These are phyloP conservation scores for Hemicrepidius hirtus DNA, from an alignment of 2,888 invertebrate genomes.

Conservation along the genomic window DNA sequence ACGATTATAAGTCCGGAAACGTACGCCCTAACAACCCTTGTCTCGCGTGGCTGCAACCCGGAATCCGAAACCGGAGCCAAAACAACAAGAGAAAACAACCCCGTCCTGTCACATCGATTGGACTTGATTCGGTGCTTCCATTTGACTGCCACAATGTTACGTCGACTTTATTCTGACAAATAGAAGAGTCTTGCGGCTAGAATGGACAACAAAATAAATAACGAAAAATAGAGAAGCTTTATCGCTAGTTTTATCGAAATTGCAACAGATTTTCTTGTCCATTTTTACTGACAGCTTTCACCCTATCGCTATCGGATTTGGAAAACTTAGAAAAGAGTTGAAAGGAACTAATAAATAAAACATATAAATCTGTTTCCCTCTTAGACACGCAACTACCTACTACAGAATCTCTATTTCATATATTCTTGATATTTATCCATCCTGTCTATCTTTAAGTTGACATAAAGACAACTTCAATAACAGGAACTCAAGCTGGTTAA, in stretches of 20 bases:
- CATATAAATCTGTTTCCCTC: too few relatives aligned
- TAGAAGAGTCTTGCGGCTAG: slow-evolving; percentile 1
- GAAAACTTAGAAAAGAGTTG: not conserved
- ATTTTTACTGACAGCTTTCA: not conserved
- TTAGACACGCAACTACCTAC: too few relatives aligned
- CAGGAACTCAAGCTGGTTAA: slow-evolving; percentile 25
- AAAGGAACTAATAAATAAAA: too few relatives aligned
- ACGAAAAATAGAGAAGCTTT: slow-evolving; percentile 7
- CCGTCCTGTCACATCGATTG: slow-evolving; percentile 45
- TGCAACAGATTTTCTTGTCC: not conserved
- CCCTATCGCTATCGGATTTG: not conserved
- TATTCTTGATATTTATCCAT: not conserved
- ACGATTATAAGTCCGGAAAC: slow-evolving; percentile 47
- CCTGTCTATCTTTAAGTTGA: not conserved
- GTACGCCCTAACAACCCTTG: slow-evolving; percentile 48
- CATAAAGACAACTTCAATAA: slow-evolving; percentile 19
- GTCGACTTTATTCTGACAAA: slow-evolving; percentile 23
- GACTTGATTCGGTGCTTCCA: slow-evolving; percentile 26
- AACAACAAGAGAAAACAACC: slow-evolving; percentile 46
- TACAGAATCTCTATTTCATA: too few relatives aligned
- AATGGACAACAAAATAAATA: slow-evolving; percentile 18
- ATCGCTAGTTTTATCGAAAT: not conserved
- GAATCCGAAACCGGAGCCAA: slow-evolving; percentile 47
- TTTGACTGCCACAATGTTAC: slow-evolving; percentile 29
- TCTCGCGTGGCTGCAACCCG: slow-evolving; percentile 44